Percentiles rank a stretch among this genome's conserved stretches.
Evolutionary conservation across 2,113 vertebrate species (phyloP).

Genomic region (Pogona vitticeps): DNA sequence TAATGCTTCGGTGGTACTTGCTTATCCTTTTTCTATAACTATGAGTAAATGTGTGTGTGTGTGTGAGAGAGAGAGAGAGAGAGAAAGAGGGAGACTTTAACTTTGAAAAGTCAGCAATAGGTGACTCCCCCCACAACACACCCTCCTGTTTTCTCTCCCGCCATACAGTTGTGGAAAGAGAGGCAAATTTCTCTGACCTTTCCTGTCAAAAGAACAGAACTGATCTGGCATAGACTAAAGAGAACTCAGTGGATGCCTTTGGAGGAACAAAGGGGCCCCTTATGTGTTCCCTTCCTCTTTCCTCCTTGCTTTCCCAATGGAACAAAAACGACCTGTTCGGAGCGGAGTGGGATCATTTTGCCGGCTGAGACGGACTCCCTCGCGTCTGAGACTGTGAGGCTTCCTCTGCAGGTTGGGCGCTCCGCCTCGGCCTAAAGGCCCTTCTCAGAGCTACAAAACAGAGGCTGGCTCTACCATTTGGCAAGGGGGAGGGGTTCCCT

Average conservation of each 20-base stretch:
- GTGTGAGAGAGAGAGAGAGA: too few relatives aligned
- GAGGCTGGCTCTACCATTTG: background rate
- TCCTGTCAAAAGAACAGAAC: background rate
- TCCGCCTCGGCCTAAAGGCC: background rate
- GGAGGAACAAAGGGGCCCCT: background rate
- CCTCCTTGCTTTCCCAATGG: background rate
- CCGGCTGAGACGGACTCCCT: background rate
- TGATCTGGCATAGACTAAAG: background rate
- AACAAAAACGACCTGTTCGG: background rate
- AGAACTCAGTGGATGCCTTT: background rate
- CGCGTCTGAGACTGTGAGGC: background rate
- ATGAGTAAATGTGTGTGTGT: too few relatives aligned
- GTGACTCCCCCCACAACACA: too few relatives aligned
- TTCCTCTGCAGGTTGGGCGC: too few relatives aligned
- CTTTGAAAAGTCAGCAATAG: too few relatives aligned
- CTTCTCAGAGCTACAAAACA: background rate
- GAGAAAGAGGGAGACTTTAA: too few relatives aligned
- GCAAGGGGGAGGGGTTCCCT: background rate
- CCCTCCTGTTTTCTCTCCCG: background rate
- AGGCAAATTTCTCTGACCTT: background rate
- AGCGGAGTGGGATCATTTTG: background rate
- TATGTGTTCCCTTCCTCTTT: background rate
- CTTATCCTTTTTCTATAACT: too few relatives aligned
- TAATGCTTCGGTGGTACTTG: too few relatives aligned
- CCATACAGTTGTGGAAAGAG: background rate